Evolutionary conservation across 2,797 vertebrate genomes (phyloP), one percentile per base, ranked within the genome.

Genomic region (Amazona finschi): DNA sequence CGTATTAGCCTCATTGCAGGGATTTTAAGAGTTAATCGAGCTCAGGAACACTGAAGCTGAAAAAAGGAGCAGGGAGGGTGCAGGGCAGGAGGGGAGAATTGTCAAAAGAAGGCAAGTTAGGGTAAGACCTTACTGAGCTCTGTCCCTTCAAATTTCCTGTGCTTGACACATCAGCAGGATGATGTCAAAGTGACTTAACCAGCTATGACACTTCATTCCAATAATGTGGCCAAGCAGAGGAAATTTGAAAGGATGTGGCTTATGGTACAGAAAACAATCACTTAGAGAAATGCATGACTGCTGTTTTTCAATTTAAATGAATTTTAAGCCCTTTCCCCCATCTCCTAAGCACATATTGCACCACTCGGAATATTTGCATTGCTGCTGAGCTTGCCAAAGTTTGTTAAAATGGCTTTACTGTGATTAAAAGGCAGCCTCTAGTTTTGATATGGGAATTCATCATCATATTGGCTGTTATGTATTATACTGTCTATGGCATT

Each of bases 171-270:
- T 97, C 96, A 95, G 95, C 93, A 96, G 95, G 85, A 87, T 79
- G 66, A 93, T 80, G 94, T 90, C 90, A 73, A 55, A 92, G 86
- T 85, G 74, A 93, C 81, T 89, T 94, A 82, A 82, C 72, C 47
- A 28, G 73, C 78, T 88, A 78, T 88, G 94, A 96, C 94, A 96
- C 94, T 95, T 97, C 95, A 93, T 97, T 97, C 91, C 89, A 93
- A 52, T 70, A 79, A 94, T 85, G 83, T 73, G 58, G 96, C 94
- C 93, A 71, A 85, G 79, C 90, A 95, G 79, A 94, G 77, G 82
- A 89, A 96, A 92, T 94, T 91, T 94, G 75, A 82, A 95, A 89
- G 95, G 80, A 92, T 94, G 85, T 87, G 91, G 93, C 92, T 85
- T 33, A 58, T 31, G 69, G 89, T 89, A 71, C 87, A 95, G 87